Conservation (phyloP, 2,888 invertebrate species). For the Drosophila ezoana region DNA sequence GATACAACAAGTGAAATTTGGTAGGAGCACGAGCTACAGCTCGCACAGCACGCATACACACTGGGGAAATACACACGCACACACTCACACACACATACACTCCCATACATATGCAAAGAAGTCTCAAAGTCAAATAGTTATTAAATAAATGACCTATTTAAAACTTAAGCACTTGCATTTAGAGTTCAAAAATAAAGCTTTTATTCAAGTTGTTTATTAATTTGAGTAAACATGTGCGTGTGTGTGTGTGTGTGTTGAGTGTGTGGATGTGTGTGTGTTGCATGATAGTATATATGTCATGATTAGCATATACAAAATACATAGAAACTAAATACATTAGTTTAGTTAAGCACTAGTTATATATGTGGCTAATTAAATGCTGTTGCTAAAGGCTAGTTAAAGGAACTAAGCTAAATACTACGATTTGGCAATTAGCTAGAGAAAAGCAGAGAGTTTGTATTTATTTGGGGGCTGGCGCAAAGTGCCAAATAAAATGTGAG, state of each 20-base stretch:
- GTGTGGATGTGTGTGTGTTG: slow-evolving; percentile 19
- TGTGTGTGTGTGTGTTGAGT: slow-evolving; percentile 5
- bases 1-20: slow-evolving; percentile 37
- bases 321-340: slow-evolving; percentile 30
- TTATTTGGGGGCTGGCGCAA: slow-evolving; percentile 3
- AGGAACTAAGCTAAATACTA: slow-evolving; percentile 49
- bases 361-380: slow-evolving; percentile 43
- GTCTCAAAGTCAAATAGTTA: slow-evolving; percentile 34
- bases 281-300: slow-evolving; percentile 43
- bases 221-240: background rate
- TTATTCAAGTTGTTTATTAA: slow-evolving; percentile 20
- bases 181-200: slow-evolving; percentile 17
- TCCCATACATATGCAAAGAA: slow-evolving; percentile 14
- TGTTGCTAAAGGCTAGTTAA: slow-evolving; percentile 42
- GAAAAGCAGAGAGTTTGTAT: slow-evolving; percentile 24
- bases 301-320: slow-evolving; percentile 54
- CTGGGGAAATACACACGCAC: slow-evolving; percentile 8
- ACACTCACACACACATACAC: slow-evolving; percentile 1
- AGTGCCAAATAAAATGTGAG: slow-evolving; percentile 17
- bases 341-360: slow-evolving; percentile 26
- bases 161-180: slow-evolving; percentile 29
- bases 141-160: slow-evolving; percentile 51
- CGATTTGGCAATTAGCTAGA: slow-evolving; percentile 37
- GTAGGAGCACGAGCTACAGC: slow-evolving; percentile 8
- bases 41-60: slow-evolving; percentile 19